Evolutionary conservation across 64 coral and sea anemone species (phyloP), one percentile per base, ranked within the genome.

Genomic region (Montipora cactus): DNA sequence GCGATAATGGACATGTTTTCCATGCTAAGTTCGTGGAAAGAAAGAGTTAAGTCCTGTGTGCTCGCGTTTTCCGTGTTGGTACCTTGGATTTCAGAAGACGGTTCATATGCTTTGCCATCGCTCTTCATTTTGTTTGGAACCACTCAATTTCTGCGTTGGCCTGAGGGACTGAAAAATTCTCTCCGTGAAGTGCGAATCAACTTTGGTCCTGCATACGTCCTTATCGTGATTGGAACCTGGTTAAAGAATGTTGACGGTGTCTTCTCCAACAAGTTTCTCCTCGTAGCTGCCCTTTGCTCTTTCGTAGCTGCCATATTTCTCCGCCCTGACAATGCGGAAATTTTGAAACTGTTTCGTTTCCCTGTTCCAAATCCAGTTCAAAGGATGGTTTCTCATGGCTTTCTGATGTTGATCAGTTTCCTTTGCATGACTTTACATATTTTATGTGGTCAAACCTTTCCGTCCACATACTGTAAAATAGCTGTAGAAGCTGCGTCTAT

Each of bases 281-380:
- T 58, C 14, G 47, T 52, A 50, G 78, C 78, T 52, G 78, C 46
- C 20, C 47, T 80, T 20, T 80, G 18, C 46, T 80, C 78, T 14
- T 80, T 23, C 7, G 78, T 80, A 58, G 78, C 78, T 4, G 78
- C 46, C 78, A 51, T 80, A 45, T 80, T 80, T 58, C 45, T 80
- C 15, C 78, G 78, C 46, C 78, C 78, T 49, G 78, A 80, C 78
- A 80, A 80, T 19, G 25, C 78, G 5, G 78, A 80, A 80, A 11
- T 80, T 80, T 16, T 80, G 53, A 49, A 8, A n/a, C 45, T 49
- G 44, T 52, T 49, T 16, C 46, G 46, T 5, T 1, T 51, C 19
- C 78, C 46, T 21, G 78, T 52, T 46, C 78, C 45, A 13, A 80
- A 4, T 12, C 1, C 5, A 13, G 16, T 12, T 9, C 20, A 49